Percentiles rank a stretch among this genome's conserved stretches.
These are phyloP conservation scores for Leucophenga varia DNA, from an alignment of 1,140 invertebrate genomes.

Conservation along the genomic window DNA sequence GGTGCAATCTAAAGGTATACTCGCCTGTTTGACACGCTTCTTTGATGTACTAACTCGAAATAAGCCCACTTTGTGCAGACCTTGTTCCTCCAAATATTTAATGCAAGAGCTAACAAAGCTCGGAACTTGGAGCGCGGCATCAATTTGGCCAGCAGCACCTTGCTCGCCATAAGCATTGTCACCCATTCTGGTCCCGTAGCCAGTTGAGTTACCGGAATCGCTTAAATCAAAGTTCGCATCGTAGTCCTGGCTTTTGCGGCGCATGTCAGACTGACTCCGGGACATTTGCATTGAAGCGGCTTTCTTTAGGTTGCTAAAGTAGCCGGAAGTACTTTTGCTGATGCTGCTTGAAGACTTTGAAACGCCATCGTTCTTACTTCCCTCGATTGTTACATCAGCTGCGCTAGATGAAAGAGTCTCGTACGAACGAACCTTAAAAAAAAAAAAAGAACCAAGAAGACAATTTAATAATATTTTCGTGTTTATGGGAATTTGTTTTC, in stretches of 20 bases:
- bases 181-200: no score
- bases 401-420: conserved; percentile 39
- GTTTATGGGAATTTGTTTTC: background rate
- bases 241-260: conserved; percentile 61
- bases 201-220: no score
- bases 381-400: conserved; percentile 18
- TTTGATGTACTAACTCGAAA: conserved; percentile 89
- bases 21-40: conserved; percentile 86
- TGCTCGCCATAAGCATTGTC: conserved; percentile 1
- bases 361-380: no score
- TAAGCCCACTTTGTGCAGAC: conserved; percentile 80
- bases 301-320: conserved; percentile 20
- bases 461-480: background rate
- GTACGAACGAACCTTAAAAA: conserved; percentile 38
- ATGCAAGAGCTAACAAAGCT: conserved; percentile 76
- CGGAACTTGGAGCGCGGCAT: conserved; percentile 62
- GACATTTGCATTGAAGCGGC: conserved; percentile 25
- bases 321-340: background rate
- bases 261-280: conserved; percentile 56
- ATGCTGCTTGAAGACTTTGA: background rate
- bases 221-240: conserved; percentile 41
- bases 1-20: conserved; percentile 4
- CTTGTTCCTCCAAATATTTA: conserved; percentile 75
- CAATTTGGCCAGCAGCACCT: conserved; percentile 9
- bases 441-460: no score